Conservation (phyloP, 2,888 invertebrate genomes). For the Drosophila setosimentum region DNA sequence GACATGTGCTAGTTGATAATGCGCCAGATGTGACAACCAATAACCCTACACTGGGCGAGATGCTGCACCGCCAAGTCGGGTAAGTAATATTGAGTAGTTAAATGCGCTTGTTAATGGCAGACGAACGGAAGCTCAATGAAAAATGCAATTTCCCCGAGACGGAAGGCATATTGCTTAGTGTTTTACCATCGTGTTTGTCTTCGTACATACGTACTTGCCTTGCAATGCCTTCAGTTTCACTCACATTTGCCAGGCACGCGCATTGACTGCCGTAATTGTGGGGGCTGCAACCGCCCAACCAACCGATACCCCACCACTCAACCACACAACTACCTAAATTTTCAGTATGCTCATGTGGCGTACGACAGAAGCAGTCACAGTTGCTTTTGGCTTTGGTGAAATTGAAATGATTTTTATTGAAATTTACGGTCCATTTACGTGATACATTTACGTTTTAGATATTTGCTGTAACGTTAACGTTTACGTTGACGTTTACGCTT, state of each 20-base stretch:
- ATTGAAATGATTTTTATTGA: conserved; percentile 82
- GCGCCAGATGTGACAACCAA: conserved; percentile 87
- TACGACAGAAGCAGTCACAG: conserved; percentile 49
- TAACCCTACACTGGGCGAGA: conserved; percentile 90
- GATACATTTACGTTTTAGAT: conserved; percentile 80
- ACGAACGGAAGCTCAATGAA: conserved; percentile 48
- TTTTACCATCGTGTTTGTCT: conserved; percentile 46
- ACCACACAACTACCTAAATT: conserved; percentile 30
- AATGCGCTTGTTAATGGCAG: conserved; percentile 40
- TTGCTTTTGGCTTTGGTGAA: conserved; percentile 68
- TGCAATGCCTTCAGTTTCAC: conserved; percentile 33
- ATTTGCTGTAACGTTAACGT: conserved; percentile 56
- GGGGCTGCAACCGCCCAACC: neutral
- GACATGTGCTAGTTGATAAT: conserved; percentile 85
- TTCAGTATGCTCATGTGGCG: conserved; percentile 14
- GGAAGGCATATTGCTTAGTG: conserved; percentile 74
- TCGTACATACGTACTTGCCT: conserved; percentile 6
- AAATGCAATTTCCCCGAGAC: conserved; percentile 78
- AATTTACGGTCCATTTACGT: conserved; percentile 82
- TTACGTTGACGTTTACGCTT: conserved; percentile 23
- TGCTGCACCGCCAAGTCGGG: conserved; percentile 87
- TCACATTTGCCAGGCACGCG: conserved; percentile 52
- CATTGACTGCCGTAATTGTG: conserved; percentile 34
- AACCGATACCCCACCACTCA: neutral
- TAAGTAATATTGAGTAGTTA: conserved; percentile 76